A percentile compares a stretch with the other conserved stretches of the same genome.
phyloP scores from a whole-genome alignment of 1,140 invertebrate species.

The Zaprionus africanus region DNA sequence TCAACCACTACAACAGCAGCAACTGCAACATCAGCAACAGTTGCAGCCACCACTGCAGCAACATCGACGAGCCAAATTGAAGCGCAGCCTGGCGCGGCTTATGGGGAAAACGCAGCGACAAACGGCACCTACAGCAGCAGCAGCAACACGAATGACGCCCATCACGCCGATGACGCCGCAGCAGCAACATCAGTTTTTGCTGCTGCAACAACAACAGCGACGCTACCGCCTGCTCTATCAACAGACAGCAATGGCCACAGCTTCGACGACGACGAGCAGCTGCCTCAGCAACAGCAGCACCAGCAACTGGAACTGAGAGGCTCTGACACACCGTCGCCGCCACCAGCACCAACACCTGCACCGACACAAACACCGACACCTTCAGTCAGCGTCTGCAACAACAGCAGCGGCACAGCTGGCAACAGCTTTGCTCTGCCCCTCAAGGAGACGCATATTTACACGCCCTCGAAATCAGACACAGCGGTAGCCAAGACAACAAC shows the following conservation, averaged over 20 bases:
- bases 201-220: conserved; percentile 64
- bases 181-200: conserved; percentile 69
- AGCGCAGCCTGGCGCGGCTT: conserved; percentile 66
- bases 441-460: conserved; percentile 84
- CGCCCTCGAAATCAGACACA: conserved; percentile 77
- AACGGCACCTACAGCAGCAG: conserved; percentile 14
- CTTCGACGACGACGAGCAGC: conserved; percentile 63
- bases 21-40: conserved; percentile 27
- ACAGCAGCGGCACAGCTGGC: conserved; percentile 34
- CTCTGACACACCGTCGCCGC: conserved; percentile 11
- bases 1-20: conserved; percentile 23
- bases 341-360: conserved; percentile 2
- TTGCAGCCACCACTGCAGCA: conserved; percentile 27
- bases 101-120: conserved; percentile 62
- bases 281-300: conserved; percentile 54
- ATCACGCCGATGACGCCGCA: conserved; percentile 59
- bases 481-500: conserved; percentile 72
- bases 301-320: conserved; percentile 69
- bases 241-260: conserved; percentile 69
- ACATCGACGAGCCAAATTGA: conserved; percentile 67
- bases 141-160: conserved; percentile 13
- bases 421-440: conserved; percentile 68
- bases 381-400: conserved; percentile 24
- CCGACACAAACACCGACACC: conserved; percentile 8
- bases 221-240: conserved; percentile 76